Evolutionary conservation across 2,113 vertebrate species (phyloP), one percentile per base, ranked within the genome.

Genomic region (Corynorhinus townsendii): DNA sequence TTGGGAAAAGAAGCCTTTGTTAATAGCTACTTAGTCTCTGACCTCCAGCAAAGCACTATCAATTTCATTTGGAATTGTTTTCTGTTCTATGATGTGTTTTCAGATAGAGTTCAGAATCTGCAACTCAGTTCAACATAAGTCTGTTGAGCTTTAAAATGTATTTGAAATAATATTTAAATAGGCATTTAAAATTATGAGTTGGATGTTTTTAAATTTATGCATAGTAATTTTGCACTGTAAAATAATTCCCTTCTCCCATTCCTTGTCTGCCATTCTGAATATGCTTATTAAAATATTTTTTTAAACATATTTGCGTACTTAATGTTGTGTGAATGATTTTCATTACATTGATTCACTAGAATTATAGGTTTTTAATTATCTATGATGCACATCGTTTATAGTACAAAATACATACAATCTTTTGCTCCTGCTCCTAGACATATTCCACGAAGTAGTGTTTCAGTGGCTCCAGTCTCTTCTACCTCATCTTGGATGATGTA

Each of bases 271-370:
- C 97, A 97, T 97, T 97, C 97, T 98, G 97, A 95, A 98, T 98
- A 98, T 98, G 97, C 98, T 97, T 98, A 98, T 98, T 98, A 98
- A 98, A 98, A 80, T 98, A 98, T 98, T 98, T 98, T 98, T 98
- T 96, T 97, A 98, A 98, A 96, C 94, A 93, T 49, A 43, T 1
- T 94, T 97, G 97, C 83, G 91, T 96, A 40, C n/a, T 49, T 71
- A 87, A 87, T 94, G 59, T 45, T 35, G 33, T 95, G 66, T 96
- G 84, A 87, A 69, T 94, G 33, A 40, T 94, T 95, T 83, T 86
- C 79, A n/a, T 68, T 82, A 56, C 54, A 45, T 81, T 64, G 43
- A 69, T 69, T 81, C 43, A 30, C 9, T 90, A 81, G 52, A n/a
- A 68, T n/a, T 68, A 68, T 1, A 68, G 28, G 73, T 49, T 76